Percentiles rank a stretch among this genome's conserved stretches.
phyloP scores from a whole-genome alignment of 2,113 vertebrate species.

The Pardalotus punctatus region DNA sequence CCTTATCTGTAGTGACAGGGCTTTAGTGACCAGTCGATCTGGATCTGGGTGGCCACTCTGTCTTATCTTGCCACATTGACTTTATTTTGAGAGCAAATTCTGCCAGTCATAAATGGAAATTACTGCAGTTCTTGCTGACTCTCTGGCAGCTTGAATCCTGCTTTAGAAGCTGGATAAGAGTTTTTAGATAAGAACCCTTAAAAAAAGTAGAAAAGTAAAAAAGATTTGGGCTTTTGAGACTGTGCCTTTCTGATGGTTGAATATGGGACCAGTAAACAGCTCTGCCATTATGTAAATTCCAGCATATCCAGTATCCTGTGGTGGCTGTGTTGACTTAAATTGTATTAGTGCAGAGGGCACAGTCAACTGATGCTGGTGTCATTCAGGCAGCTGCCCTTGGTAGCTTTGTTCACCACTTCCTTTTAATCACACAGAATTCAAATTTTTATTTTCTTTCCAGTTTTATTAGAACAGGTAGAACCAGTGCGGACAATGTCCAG shows the following conservation, averaged over 20 bases:
- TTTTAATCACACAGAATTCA: not conserved
- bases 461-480: not conserved
- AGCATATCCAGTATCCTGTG: not conserved
- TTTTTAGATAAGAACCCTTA: not conserved
- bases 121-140: not conserved
- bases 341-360: not conserved
- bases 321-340: not conserved
- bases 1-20: not conserved
- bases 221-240: not conserved
- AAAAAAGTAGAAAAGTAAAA: not conserved
- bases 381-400: not conserved
- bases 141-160: not conserved
- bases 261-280: not conserved
- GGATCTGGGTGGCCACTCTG: not conserved
- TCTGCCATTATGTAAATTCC: not conserved
- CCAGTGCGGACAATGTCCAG: not conserved
- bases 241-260: not conserved
- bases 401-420: not conserved
- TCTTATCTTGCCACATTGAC: not conserved
- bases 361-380: not conserved
- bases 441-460: not conserved
- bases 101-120: slow-evolving; percentile 24
- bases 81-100: slow-evolving; percentile 31
- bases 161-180: not conserved
- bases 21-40: not conserved